Evolutionary conservation across 1,140 invertebrate genomes (phyloP).

Genomic region (Nylanderia fulva): DNA sequence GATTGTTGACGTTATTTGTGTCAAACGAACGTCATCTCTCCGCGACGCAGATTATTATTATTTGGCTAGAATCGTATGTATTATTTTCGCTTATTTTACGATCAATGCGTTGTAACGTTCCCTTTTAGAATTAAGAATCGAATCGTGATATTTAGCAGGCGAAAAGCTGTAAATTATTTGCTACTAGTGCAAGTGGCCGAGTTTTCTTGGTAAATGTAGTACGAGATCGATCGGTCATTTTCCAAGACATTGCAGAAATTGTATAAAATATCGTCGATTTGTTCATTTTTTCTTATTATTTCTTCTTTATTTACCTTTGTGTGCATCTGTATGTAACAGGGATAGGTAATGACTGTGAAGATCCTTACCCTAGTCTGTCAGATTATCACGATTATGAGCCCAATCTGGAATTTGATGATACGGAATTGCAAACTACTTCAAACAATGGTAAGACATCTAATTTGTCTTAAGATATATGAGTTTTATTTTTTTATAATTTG

Average conservation of each 20-base stretch:
- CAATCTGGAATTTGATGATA: slow-evolving; percentile 98
- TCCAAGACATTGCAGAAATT: slow-evolving; percentile 22
- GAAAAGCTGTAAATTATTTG: not conserved
- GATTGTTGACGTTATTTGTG: slow-evolving; percentile 64
- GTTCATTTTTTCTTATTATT: too few relatives aligned
- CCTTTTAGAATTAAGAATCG: not conserved
- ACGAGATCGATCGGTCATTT: not conserved
- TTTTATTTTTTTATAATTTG: not conserved
- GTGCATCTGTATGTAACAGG: slow-evolving; percentile 72
- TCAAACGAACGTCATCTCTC: not conserved
- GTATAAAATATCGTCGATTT: slow-evolving; percentile 1
- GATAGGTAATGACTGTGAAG: slow-evolving; percentile 89
- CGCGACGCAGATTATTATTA: not conserved
- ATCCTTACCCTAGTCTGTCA: slow-evolving; percentile 94
- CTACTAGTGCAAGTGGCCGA: not conserved
- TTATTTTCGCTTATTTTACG: not conserved
- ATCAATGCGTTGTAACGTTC: not conserved
- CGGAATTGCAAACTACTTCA: slow-evolving; percentile 90
- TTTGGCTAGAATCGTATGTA: too few relatives aligned
- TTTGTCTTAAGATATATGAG: not conserved
- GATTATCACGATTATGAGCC: slow-evolving; percentile 97
- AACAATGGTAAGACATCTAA: slow-evolving; percentile 77
- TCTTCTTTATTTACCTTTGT: slow-evolving; percentile 41
- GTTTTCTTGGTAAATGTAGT: not conserved
- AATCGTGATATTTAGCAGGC: not conserved